Base-by-base conservation (phyloP, 2,888 invertebrate genomes). In the Daptonema setosum region DNA sequence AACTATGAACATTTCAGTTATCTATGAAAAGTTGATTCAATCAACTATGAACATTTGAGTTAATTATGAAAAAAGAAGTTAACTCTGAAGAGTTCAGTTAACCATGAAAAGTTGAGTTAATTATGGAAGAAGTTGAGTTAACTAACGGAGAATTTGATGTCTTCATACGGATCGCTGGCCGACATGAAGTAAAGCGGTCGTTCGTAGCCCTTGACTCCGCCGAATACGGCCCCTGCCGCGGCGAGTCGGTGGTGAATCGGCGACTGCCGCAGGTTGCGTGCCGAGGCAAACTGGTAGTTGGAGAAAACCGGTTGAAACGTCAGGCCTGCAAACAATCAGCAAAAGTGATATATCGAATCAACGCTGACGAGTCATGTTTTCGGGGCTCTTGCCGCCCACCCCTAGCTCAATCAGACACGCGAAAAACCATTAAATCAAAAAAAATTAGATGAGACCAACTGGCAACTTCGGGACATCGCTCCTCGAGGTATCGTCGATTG, bases 131-230 rank as follows among this genome's bases (percentile, higher is more conserved):
- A n/a, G n/a, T n/a, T n/a, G n/a, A n/a, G n/a, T n/a, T n/a, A n/a
- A n/a, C n/a, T n/a, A n/a, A n/a, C n/a, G n/a, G n/a, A n/a, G n/a
- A n/a, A n/a, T n/a, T n/a, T n/a, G n/a, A n/a, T n/a, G n/a, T n/a
- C n/a, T n/a, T n/a, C n/a, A n/a, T n/a, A n/a, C n/a, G n/a, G n/a
- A n/a, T n/a, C n/a, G n/a, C n/a, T n/a, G n/a, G n/a, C n/a, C n/a
- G n/a, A n/a, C n/a, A n/a, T 82, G 69, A 91, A 95, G 81, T 85
- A 93, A 41, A 84, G 80, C 0, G 93, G 90, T 60, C 93, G 76
- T 72, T 95, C 95, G 71, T 93, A 95, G 0, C 93, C 93, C 88
- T 93, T 93, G 29, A 87, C 85, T 72, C 93, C 91, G 0, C 88
- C 87, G 70, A 95, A 95, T 5, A 88, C 83, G 0, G 88, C 95